Conservation (phyloP, 2,797 vertebrate species). For the Myiotriccus ornatus region DNA sequence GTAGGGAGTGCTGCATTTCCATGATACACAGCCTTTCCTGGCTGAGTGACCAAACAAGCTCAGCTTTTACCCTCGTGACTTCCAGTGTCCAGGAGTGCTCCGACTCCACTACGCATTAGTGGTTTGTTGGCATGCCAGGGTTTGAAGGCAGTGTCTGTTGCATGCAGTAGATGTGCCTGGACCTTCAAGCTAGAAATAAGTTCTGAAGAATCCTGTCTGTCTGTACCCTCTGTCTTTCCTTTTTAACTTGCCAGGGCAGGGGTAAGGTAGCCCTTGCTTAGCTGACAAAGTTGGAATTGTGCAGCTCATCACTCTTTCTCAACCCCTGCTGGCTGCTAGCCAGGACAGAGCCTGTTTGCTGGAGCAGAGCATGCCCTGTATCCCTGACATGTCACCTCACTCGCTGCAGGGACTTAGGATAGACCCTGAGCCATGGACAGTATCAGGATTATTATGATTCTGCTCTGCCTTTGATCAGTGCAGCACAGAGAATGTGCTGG, state of each 20-base stretch:
- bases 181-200: background rate
- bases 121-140: background rate
- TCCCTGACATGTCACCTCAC: background rate
- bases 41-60: background rate
- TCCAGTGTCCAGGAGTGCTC: background rate
- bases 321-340: background rate
- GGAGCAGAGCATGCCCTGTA: background rate
- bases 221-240: background rate
- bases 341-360: background rate
- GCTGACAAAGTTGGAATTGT: background rate
- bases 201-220: background rate
- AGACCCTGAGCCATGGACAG: background rate
- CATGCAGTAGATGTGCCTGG: background rate
- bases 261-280: background rate
- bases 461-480: background rate
- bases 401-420: background rate
- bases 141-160: background rate
- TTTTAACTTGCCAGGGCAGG: background rate
- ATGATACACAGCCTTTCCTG: background rate
- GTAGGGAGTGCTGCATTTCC: background rate
- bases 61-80: background rate
- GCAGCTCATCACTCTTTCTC: background rate
- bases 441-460: background rate
- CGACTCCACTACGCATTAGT: rapidly evolving
- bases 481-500: background rate